Conservation (phyloP, 2,113 vertebrate genomes). For the Solenodon paradoxus region DNA sequence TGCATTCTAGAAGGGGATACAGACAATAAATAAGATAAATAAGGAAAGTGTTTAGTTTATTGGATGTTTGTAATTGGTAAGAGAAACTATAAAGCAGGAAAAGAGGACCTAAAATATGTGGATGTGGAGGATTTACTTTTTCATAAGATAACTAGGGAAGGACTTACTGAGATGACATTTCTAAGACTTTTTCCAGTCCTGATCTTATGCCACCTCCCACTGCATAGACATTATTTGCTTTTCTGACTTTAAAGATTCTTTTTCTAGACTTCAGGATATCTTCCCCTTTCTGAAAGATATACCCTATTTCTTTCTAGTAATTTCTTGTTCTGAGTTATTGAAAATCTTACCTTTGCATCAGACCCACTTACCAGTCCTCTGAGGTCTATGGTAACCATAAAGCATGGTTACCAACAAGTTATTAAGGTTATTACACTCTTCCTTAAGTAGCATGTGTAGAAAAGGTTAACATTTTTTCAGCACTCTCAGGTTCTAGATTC, state of each 20-base stretch:
- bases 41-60: neutral
- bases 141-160: neutral
- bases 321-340: slow-evolving; percentile 10
- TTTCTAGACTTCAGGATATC: neutral
- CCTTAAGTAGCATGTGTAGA: neutral
- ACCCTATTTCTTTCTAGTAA: neutral
- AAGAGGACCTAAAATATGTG: neutral
- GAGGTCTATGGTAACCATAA: neutral
- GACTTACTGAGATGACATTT: neutral
- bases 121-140: neutral
- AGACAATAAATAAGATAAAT: neutral
- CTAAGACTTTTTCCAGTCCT: neutral
- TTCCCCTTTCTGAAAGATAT: neutral
- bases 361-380: neutral
- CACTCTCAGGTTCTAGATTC: too few species aligned
- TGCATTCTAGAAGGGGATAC: neutral
- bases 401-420: neutral
- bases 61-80: neutral
- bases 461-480: too few species aligned
- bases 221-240: neutral
- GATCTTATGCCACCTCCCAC: neutral
- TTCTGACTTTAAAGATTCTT: neutral
- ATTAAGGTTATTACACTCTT: neutral
- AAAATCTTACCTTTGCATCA: neutral
- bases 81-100: neutral